Evolutionary conservation across 2,888 invertebrate species (phyloP), one percentile per base, ranked within the genome.

Genomic region (Calameuta idolon): DNA sequence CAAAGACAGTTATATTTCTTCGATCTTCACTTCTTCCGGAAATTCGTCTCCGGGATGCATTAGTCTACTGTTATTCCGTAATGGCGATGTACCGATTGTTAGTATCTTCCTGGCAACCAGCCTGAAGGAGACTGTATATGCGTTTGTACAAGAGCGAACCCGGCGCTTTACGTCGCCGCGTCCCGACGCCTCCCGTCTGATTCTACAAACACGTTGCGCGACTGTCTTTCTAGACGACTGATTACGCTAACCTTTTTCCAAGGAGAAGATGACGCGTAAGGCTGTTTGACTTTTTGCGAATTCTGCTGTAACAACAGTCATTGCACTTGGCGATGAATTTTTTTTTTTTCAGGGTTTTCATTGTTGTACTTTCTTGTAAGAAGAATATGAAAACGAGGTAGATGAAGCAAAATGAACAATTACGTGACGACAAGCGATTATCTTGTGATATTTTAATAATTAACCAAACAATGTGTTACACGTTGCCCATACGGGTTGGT

Each of bases 391-490:
- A 55, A 55, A 55, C 55, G 23, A 15, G 9, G 55, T 23, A 31
- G 2, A 55, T 15, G 15, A 5, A 55, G 55, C 55, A 23, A 55
- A 23, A 23, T 23, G 55, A 55, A 55, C 0, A 23, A 55, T 23
- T 55, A 55, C 55, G 55, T 0, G 55, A 55, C 9, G 23, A 55
- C 55, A 55, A 4, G 4, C 34, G 75, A 77, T 79, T 77, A 78
- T 82, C 77, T 23, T 35, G 77, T 33, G 75, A 35, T 74, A 75
- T 82, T 81, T 79, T 75, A 80, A 79, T 77, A 78, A 79, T 78
- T 81, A 80, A 83, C 69, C 74, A 83, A 75, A 80, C 81, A 77
- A 71, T 76, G 30, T 33, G 73, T 73, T 69, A 34, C 78, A 73
- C 74, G 55, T 33, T 75, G 11, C 34, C n/a, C 76, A 31, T 40